Conservation (phyloP, 1,140 invertebrate genomes). For the Campodea augens region DNA sequence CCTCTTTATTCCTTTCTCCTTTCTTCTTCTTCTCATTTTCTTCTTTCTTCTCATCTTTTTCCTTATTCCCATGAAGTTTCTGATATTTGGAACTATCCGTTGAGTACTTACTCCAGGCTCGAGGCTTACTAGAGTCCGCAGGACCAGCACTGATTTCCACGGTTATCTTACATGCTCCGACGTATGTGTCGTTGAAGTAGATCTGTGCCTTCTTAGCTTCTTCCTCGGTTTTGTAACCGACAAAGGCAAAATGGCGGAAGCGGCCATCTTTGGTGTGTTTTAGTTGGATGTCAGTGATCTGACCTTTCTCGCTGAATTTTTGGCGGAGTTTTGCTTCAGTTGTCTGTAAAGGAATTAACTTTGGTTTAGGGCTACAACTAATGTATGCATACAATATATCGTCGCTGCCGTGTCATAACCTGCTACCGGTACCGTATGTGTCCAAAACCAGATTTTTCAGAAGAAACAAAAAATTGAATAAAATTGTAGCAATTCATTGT, state of each 20-base stretch:
- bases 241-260: slow-evolving; percentile 79
- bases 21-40: slow-evolving; percentile 5
- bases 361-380: too few relatives aligned
- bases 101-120: slow-evolving; percentile 74
- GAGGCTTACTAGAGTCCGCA: slow-evolving; percentile 64
- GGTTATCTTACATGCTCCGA: slow-evolving; percentile 56
- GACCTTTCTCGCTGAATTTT: slow-evolving; percentile 57
- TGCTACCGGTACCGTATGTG: too few relatives aligned
- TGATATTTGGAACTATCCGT: slow-evolving; percentile 45
- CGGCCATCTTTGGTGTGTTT: slow-evolving; percentile 79
- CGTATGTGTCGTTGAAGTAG: slow-evolving; percentile 64
- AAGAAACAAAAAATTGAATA: too few relatives aligned
- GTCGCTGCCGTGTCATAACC: too few relatives aligned
- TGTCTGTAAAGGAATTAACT: slow-evolving; percentile 42
- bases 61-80: slow-evolving; percentile 24
- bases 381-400: too few relatives aligned
- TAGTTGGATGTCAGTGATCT: slow-evolving; percentile 75
- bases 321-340: slow-evolving; percentile 52
- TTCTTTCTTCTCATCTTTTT: slow-evolving; percentile 15
- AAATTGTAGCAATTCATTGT: too few relatives aligned
- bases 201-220: slow-evolving; percentile 53
- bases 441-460: too few relatives aligned
- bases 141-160: slow-evolving; percentile 52
- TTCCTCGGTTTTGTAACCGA: slow-evolving; percentile 65
- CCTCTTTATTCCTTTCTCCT: too few relatives aligned